Base-by-base conservation (phyloP, 2,888 invertebrate genomes). In the Uropetala carovei region DNA sequence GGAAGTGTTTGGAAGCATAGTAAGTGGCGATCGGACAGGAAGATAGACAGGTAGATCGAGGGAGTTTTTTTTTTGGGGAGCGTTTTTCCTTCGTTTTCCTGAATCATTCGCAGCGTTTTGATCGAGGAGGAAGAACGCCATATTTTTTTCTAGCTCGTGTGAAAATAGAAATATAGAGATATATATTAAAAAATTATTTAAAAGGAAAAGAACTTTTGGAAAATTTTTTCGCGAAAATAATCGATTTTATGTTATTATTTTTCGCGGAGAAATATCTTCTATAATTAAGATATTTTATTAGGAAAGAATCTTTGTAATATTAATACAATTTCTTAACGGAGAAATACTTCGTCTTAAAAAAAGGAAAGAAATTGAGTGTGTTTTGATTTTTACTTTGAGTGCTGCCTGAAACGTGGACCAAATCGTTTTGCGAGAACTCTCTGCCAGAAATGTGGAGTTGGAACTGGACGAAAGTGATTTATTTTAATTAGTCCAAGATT, bases 11-110 rank as follows among this genome's bases (percentile, higher is more conserved):
- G 97, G 97, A 97, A 97, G 95, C 97, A 97, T 96, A 97, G 96
- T 96, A 97, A 97, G 96, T 97, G 97, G 97, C 97, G 97, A 95
- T 96, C 96, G 95, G 96, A 96, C 95, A 94, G 94, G 94, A 94
- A 94, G 94, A 94, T 94, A 64, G 93, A 93, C 93, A 93, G 93
- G 93, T 93, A 93, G 56, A 64, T 57, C 14, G 9, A 43, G 60
- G 13, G n/a, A 27, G 30, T 16, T 75, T 27, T 22, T 22, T 22
- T 75, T 27, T 27, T n/a, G n/a, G 43, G 43, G 43, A 43, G 27
- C n/a, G 0, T 75, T 27, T 10, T 68, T 9, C 68, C n/a, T 75
- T 75, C 7, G 22, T 68, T 68, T 68, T 68, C 11, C 75, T 75
- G 75, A 68, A 22, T 22, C 22, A 13, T 3, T 75, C 75, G 75